Evolutionary conservation across 2,797 vertebrate genomes (phyloP).

Genomic region (Rhodeus uyekii): DNA sequence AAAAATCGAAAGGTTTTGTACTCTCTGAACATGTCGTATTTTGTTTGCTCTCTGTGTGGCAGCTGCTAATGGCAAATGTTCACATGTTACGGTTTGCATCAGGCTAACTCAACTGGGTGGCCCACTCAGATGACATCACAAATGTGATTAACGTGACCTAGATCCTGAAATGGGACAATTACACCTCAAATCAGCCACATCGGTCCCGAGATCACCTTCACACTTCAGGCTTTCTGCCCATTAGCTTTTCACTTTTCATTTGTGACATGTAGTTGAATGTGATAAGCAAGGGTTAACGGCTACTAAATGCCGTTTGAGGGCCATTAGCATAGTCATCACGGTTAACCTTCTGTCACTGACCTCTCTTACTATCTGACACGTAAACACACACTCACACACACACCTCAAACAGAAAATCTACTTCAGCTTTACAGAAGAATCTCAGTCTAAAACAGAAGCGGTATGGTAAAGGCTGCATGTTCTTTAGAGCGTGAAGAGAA

Average conservation of each 20-base stretch:
- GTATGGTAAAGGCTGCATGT: not conserved
- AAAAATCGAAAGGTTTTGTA: not conserved
- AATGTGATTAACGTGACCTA: constrained; percentile 53
- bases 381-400: constrained; percentile 30
- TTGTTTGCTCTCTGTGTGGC: constrained; percentile 2
- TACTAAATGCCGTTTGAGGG: not conserved
- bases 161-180: constrained; percentile 43
- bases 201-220: constrained; percentile 39
- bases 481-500: not conserved
- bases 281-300: constrained; percentile 31
- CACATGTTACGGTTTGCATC: constrained; percentile 18
- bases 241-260: not conserved
- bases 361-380: constrained; percentile 22
- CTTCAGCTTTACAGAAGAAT: not conserved
- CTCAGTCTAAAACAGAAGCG: not conserved
- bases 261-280: constrained; percentile 20
- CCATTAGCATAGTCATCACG: constrained; percentile 25
- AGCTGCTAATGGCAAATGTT: constrained; percentile 32
- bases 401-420: not conserved
- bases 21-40: not conserved
- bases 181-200: constrained; percentile 28
- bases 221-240: constrained; percentile 1
- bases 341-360: constrained; percentile 32
- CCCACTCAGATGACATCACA: constrained; percentile 50
- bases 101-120: constrained; percentile 26